Evolutionary conservation across 2,888 invertebrate species (phyloP).

Genomic region (Sesia apiformis): DNA sequence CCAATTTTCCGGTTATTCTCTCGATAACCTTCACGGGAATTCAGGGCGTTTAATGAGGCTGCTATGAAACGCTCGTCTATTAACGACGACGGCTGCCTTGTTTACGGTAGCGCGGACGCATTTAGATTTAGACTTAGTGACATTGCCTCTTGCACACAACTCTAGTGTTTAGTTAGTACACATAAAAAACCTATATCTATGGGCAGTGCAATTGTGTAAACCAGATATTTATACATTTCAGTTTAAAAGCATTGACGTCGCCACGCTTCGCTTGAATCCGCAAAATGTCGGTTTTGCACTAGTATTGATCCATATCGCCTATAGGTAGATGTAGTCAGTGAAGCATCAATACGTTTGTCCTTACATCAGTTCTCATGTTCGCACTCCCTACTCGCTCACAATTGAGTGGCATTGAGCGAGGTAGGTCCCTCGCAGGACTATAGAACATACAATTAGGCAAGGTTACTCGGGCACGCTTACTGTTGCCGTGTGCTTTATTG

Average conservation of each 20-base stretch:
- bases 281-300: too few species aligned
- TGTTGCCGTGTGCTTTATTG: constrained; percentile 25
- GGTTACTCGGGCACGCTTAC: constrained; percentile 42
- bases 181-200: constrained; percentile 5
- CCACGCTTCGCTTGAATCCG: too few species aligned
- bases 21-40: constrained; percentile 57
- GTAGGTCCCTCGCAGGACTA: constrained; percentile 42
- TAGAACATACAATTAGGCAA: constrained; percentile 26
- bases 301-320: too few species aligned
- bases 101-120: constrained; percentile 66
- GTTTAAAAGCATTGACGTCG: too few species aligned
- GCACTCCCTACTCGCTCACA: constrained; percentile 63
- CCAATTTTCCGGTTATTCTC: constrained; percentile 20
- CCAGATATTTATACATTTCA: too few species aligned
- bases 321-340: constrained; percentile 8
- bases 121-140: constrained; percentile 55
- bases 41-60: constrained; percentile 68
- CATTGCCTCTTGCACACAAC: constrained; percentile 43
- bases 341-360: constrained; percentile 30
- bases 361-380: constrained; percentile 47
- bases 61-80: constrained; percentile 68
- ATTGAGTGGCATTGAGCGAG: constrained; percentile 64
- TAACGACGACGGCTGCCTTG: constrained; percentile 63
- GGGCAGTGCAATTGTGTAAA: neutral
- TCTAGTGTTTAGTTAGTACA: constrained; percentile 18